Evolutionary conservation across 2,888 invertebrate species (phyloP), one percentile per base, ranked within the genome.

Genomic region (Sipunculus nudus): DNA sequence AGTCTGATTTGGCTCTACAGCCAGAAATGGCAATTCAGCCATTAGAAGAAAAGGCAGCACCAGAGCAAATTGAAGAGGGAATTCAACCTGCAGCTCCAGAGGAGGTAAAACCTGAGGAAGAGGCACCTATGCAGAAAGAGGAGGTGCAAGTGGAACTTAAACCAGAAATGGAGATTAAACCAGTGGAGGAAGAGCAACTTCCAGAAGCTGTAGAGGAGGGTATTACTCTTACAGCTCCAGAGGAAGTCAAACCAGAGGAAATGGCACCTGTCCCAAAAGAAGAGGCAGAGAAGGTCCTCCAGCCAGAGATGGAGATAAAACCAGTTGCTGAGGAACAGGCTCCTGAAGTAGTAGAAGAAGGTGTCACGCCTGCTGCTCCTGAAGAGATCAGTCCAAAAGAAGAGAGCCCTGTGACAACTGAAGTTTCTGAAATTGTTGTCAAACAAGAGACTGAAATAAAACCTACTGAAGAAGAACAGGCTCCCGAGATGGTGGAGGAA

Each of bases 141-240:
- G 21, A 25, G 43, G 43, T 25, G 43, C 43, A 43, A 19, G 43
- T 25, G 21, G 49, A 40, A 21, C 61, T 69, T 45, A 65, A 61
- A 45, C 61, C 68, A 4, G 50, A 61, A 8, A 62, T 50, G 5
- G 52, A 41, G 16, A 63, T 65, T 19, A 38, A 58, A 35, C 59
- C 55, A 3, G 40, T 69, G 0, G 47, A 59, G 39, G 70, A 69
- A 29, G 46, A 38, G 6, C 53, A 52, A 19, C 28, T 47, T 2
- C 62, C 61, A 32, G 67, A 69, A 46, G 50, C 41, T 5, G 48
- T 61, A 10, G 58, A 68, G 16, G 63, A 67, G 47, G 70, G 49
- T 21, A 52, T 28, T 5, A 26, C 41, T 25, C 39, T 35, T 32
- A 35, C 29, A n/a, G 39, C 21, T 21, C 21, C 56, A 25, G 10